A percentile compares a stretch with the other conserved stretches of the same genome.
Evolutionary conservation across 2,113 vertebrate species (phyloP).

Genomic region (Cephalopholis sonnerati): DNA sequence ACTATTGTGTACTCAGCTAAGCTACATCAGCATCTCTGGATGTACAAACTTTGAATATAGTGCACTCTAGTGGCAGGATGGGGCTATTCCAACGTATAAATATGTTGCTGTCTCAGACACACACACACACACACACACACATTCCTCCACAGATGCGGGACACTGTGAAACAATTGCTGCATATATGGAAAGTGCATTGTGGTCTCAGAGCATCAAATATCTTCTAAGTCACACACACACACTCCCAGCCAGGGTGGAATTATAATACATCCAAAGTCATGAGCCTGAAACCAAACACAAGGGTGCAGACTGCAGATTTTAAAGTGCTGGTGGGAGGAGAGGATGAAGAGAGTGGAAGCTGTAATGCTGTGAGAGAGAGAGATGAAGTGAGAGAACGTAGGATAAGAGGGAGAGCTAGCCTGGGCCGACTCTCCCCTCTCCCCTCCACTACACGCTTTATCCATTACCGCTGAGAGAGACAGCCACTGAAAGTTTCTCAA

Average conservation of each 20-base stretch:
- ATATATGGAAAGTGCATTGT: neutral
- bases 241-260: neutral
- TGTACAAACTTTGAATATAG: constrained; percentile 45
- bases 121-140: neutral
- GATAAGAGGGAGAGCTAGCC: constrained; percentile 36
- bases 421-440: constrained; percentile 29
- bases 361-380: constrained; percentile 16
- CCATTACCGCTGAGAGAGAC: constrained; percentile 74
- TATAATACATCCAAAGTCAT: constrained; percentile 1
- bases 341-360: constrained; percentile 23
- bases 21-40: neutral
- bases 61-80: constrained; percentile 70
- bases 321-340: constrained; percentile 19
- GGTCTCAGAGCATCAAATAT: constrained; percentile 16
- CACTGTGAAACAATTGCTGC: constrained; percentile 18
- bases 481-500: constrained; percentile 65
- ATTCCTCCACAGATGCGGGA: neutral
- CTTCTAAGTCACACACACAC: neutral
- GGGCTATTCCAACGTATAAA: constrained; percentile 1
- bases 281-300: constrained; percentile 27
- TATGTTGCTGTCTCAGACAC: neutral
- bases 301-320: constrained; percentile 24
- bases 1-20: neutral
- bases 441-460: constrained; percentile 72
- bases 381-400: constrained; percentile 21